Evolutionary conservation across 2,113 vertebrate species (phyloP).

Genomic region (Gymnogyps californianus): DNA sequence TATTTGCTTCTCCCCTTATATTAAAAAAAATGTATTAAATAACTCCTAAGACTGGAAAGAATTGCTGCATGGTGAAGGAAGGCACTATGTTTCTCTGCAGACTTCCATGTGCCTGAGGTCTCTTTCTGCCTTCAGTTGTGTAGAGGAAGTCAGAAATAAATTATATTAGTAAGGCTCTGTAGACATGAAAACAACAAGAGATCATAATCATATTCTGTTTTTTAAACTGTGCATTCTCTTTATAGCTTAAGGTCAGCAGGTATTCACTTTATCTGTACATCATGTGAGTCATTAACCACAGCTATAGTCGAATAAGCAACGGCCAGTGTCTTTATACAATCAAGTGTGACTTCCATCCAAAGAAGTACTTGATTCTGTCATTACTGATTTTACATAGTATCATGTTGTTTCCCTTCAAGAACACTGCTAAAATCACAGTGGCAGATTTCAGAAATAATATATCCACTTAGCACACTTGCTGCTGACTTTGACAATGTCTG

Average conservation of each 20-base stretch:
- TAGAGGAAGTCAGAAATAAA: not conserved
- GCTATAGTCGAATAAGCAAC: not conserved
- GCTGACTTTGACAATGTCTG: constrained; percentile 27
- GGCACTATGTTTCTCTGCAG: not conserved
- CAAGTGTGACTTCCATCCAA: not conserved
- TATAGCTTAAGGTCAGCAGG: not conserved
- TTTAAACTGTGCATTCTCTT: not conserved
- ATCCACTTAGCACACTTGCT: not conserved
- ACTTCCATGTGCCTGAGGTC: not conserved
- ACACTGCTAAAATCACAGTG: not conserved
- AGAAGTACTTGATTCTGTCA: not conserved
- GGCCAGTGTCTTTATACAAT: not conserved
- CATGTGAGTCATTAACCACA: not conserved
- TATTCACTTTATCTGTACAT: not conserved
- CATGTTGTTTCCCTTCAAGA: constrained; percentile 10
- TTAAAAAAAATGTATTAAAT: not conserved
- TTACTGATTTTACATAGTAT: not conserved
- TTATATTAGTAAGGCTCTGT: not conserved
- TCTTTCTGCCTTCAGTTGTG: not conserved
- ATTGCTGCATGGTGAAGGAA: not conserved
- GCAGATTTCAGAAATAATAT: constrained; percentile 25
- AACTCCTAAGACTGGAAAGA: not conserved
- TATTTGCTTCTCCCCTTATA: not conserved
- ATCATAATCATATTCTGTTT: not conserved
- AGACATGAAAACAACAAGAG: not conserved